phyloP scores from a whole-genome alignment of 2,888 invertebrate species.

The Uloborus plumipes region DNA sequence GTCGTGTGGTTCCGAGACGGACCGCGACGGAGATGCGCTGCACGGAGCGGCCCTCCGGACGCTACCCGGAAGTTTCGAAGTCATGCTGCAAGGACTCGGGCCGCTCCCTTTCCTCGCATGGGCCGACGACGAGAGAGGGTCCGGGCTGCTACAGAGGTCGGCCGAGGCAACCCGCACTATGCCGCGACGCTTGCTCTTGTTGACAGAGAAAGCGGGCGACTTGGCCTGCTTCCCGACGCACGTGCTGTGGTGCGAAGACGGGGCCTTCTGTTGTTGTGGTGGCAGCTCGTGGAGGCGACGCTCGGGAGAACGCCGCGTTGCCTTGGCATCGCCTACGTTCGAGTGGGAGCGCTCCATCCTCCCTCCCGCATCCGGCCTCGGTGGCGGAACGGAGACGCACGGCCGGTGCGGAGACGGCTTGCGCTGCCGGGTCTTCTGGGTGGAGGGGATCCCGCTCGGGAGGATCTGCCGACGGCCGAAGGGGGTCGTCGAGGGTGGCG shows the following conservation, averaged over 20 bases:
- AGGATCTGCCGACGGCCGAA: constrained; percentile 10
- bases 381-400: neutral
- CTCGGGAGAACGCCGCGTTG: constrained; percentile 36
- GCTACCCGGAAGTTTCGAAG: constrained; percentile 18
- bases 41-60: neutral
- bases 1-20: constrained; percentile 54
- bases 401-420: constrained; percentile 31
- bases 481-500: constrained; percentile 19
- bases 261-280: constrained; percentile 6
- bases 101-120: neutral
- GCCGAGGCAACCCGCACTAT: constrained; percentile 54
- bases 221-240: constrained; percentile 7
- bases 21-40: constrained; percentile 30
- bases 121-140: constrained; percentile 8
- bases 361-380: constrained; percentile 7
- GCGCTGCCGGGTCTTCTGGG: constrained; percentile 30
- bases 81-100: constrained; percentile 23
- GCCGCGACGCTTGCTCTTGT: constrained; percentile 21
- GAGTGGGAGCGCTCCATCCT: constrained; percentile 34
- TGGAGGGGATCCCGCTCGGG: too few relatives aligned
- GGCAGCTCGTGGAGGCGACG: constrained; percentile 11
- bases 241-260: constrained; percentile 19
- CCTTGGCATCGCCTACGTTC: constrained; percentile 18
- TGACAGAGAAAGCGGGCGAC: neutral
- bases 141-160: constrained; percentile 25